Base-by-base conservation (phyloP, 30 jellyfish, hydroid and myxozoan genomes). In the Aurelia sp. region DNA sequence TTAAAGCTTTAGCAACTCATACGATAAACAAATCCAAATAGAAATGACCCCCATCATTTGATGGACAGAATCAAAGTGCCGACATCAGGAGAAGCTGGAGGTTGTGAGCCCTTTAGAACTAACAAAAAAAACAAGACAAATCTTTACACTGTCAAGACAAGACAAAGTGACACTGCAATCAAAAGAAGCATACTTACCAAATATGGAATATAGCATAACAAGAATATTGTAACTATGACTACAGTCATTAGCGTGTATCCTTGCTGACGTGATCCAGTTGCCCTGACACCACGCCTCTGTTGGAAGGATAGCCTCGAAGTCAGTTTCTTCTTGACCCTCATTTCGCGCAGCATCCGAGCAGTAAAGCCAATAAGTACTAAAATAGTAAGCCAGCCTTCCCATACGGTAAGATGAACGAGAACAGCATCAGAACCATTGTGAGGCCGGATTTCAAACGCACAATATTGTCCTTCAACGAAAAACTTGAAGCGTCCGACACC, bases 171-270 rank as follows among this genome's bases (percentile, higher is more conserved):
- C 10, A 44, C 10, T 10, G 15, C 13, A 75, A 31, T 7, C 10
- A 37, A 44, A 4, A 17, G n/a, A 18, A 10, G n/a, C 20, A 27
- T n/a, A 87, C 97, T 89, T 67, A 89, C 97, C 90, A 89, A 47
- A 61, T 81, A 89, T 15, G 97, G 97, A 23, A 65, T 66, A 63
- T 71, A 78, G 67, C 97, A 89, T 3, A 89, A n/a, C 63, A 89
- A 66, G 71, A 80, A 89, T 18, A 89, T 75, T 3, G 85, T 74
- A 0, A 89, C 91, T 18, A 89, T 89, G 47, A 81, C 72, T 4
- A 81, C 86, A 11, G 97, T 77, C 97, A 89, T 89, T 51, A 52
- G 23, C 0, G 97, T 82, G 83, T 89, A 89, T 17, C 97, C 97
- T 51, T 68, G 78, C 48, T 89, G 97, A 17, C 84, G 87, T 30